Conservation (phyloP, 53 echinoderm and acorn worm genomes). For the Mesocentrotus franciscanus region DNA sequence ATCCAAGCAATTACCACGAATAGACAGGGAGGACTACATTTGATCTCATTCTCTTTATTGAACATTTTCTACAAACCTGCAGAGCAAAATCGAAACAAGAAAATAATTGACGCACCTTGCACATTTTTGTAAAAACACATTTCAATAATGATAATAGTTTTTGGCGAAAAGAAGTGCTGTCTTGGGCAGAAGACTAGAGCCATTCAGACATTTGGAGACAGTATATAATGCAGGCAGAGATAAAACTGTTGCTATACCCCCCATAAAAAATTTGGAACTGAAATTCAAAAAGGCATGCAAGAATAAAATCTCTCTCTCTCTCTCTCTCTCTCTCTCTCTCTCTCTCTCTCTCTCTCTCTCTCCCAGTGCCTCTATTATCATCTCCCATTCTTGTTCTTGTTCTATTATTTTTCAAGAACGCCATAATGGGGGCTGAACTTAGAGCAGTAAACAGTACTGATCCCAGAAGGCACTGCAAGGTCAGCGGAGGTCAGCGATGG, state of each 20-base stretch:
- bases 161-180: neutral
- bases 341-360: neutral
- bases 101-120: neutral
- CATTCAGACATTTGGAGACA: neutral
- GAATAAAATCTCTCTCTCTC: neutral
- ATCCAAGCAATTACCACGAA: neutral
- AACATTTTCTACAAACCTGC: neutral
- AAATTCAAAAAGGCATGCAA: neutral
- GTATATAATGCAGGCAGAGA: neutral
- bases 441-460: constrained; percentile 56
- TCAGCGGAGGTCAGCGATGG: constrained; percentile 44
- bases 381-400: neutral
- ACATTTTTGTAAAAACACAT: neutral
- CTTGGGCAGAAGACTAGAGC: neutral
- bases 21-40: no score
- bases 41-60: no score
- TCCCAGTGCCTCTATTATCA: neutral
- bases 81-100: neutral
- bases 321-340: neutral
- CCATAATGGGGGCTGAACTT: constrained; percentile 44
- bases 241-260: neutral
- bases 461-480: constrained; percentile 66
- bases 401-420: constrained; percentile 21
- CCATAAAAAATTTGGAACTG: neutral
- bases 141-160: neutral